These are phyloP conservation scores for Adineta ricciae DNA, from an alignment of 2,888 invertebrate genomes.

Conservation along the genomic window DNA sequence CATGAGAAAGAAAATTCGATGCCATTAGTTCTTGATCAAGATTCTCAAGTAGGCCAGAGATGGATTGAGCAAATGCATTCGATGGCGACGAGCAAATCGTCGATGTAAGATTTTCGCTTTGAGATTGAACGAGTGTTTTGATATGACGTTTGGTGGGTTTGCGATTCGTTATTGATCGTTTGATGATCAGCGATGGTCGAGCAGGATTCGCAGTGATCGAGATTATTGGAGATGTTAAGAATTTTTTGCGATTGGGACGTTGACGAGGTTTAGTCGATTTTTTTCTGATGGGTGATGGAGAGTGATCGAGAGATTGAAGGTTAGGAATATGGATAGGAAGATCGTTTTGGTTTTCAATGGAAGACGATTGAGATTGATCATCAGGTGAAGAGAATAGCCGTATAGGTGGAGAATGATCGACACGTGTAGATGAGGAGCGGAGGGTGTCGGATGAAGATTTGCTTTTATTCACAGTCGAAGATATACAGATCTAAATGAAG, in stretches of 20 bases:
- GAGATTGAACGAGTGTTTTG: background rate
- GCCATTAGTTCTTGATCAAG: background rate
- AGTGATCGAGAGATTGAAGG: background rate
- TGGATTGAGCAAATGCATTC: background rate
- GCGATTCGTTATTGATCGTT: background rate
- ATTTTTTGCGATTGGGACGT: background rate
- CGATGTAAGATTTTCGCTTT: background rate
- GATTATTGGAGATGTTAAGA: background rate
- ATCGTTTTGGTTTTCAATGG: background rate
- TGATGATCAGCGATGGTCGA: background rate
- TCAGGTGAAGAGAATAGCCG: background rate
- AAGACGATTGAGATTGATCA: background rate
- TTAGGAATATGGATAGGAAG: background rate
- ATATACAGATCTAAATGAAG: background rate
- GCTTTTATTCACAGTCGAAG: background rate
- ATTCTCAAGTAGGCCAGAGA: background rate
- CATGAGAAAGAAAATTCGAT: background rate
- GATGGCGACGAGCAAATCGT: background rate
- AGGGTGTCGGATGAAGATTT: background rate
- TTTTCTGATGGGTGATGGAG: background rate
- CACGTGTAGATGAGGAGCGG: background rate
- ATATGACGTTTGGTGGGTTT: background rate
- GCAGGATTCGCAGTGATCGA: background rate
- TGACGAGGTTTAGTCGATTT: background rate
- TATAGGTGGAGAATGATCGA: background rate